These are phyloP conservation scores for Fringilla coelebs DNA, from an alignment of 2,797 vertebrate genomes.

Conservation along the genomic window DNA sequence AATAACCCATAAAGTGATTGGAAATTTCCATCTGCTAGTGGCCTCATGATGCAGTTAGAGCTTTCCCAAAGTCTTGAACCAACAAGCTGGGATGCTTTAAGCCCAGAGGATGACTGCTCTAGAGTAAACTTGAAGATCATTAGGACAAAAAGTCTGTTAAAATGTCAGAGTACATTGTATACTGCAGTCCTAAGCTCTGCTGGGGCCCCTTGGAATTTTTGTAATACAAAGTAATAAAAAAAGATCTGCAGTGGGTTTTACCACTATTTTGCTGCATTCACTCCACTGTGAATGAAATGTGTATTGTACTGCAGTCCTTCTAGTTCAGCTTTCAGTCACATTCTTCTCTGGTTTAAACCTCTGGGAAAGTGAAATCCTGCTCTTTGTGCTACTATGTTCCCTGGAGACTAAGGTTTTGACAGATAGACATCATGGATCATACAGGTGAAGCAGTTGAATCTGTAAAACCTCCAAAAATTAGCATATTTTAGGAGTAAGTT, in stretches of 20 bases:
- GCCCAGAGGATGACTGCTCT: not conserved
- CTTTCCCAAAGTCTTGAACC: not conserved
- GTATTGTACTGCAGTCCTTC: not conserved
- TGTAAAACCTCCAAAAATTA: not conserved
- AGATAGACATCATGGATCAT: not conserved
- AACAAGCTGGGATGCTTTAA: not conserved
- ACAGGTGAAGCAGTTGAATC: not conserved
- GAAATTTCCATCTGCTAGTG: not conserved
- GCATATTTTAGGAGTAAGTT: not conserved
- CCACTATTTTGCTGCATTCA: not conserved
- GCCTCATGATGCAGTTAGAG: not conserved
- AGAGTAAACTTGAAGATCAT: not conserved
- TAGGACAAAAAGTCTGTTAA: conserved; percentile 22
- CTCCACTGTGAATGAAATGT: not conserved
- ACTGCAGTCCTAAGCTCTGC: conserved; percentile 6
- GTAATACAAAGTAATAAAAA: conserved; percentile 8
- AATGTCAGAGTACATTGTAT: conserved; percentile 9
- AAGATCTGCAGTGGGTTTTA: not conserved
- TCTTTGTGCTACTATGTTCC: not conserved
- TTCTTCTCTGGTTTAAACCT: not conserved
- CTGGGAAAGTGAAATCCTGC: not conserved
- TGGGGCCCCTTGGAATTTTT: conserved; percentile 19
- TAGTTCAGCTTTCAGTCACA: not conserved
- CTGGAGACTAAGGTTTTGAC: not conserved
- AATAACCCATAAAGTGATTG: not conserved